Percentiles rank a stretch among this genome's conserved stretches.
phyloP scores from a whole-genome alignment of 2,797 vertebrate species.

The Chromis chromis region DNA sequence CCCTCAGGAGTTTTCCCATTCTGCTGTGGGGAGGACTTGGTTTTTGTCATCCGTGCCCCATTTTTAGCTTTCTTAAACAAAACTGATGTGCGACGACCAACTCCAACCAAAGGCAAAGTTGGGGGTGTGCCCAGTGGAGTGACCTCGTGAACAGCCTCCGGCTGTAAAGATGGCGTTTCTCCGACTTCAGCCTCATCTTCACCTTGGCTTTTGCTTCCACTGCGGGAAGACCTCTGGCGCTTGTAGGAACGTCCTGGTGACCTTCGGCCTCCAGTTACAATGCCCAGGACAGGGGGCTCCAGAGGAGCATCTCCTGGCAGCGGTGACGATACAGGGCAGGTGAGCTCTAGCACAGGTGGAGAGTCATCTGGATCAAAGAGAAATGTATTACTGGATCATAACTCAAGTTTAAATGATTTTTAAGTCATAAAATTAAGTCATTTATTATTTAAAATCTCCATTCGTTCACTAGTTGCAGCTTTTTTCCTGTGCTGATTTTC shows the following conservation, averaged over 20 bases:
- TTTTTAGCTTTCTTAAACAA: constrained; percentile 96
- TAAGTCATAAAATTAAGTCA: not conserved
- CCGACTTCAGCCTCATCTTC: constrained; percentile 83
- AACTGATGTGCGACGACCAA: constrained; percentile 91
- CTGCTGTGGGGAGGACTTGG: constrained; percentile 81
- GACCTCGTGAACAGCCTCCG: constrained; percentile 83
- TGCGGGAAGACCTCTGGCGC: constrained; percentile 83
- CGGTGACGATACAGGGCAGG: constrained; percentile 90
- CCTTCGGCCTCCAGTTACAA: constrained; percentile 88
- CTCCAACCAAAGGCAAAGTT: constrained; percentile 77
- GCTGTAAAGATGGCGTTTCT: constrained; percentile 77
- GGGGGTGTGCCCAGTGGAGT: constrained; percentile 78
- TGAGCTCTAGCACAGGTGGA: constrained; percentile 93
- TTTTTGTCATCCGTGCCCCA: constrained; percentile 86
- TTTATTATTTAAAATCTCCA: not conserved
- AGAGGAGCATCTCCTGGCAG: constrained; percentile 91
- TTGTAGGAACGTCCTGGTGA: constrained; percentile 87
- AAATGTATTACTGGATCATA: not conserved
- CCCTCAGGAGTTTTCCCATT: constrained; percentile 83
- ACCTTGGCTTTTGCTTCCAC: constrained; percentile 74
- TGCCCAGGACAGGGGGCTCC: constrained; percentile 91
- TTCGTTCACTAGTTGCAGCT: constrained; percentile 2
- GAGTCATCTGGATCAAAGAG: constrained; percentile 84
- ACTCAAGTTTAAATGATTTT: not conserved
- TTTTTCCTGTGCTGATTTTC: not conserved